Percentiles rank a stretch among this genome's conserved stretches.
These are phyloP conservation scores for Hypselothyrea guttata DNA, from an alignment of 2,888 invertebrate species.

Conservation along the genomic window DNA sequence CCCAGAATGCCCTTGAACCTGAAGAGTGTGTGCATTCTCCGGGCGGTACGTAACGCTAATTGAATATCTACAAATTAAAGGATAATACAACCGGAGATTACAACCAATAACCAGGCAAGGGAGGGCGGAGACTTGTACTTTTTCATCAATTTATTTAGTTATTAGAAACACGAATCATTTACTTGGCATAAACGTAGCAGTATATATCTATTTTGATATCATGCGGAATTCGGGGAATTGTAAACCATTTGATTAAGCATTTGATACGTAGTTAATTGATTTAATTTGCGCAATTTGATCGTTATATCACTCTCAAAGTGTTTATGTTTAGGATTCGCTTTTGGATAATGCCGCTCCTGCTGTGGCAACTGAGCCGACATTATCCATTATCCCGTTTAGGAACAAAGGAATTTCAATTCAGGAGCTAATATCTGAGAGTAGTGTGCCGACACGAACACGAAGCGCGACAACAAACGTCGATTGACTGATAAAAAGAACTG, in stretches of 20 bases:
- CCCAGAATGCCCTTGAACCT: constrained; percentile 78
- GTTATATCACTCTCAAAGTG: background rate
- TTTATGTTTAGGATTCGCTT: constrained; percentile 24
- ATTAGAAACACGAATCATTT: no score
- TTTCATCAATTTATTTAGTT: no score
- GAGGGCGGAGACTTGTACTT: no score
- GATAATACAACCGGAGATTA: constrained; percentile 55
- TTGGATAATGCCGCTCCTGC: constrained; percentile 21
- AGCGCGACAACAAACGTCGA: constrained; percentile 56
- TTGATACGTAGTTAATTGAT: no score
- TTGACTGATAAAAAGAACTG: constrained; percentile 75
- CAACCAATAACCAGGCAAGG: background rate
- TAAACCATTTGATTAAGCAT: no score
- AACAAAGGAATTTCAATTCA: constrained; percentile 6
- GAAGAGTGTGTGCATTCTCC: constrained; percentile 38
- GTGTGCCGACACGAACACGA: constrained; percentile 62
- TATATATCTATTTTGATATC: no score
- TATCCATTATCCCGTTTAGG: constrained; percentile 12
- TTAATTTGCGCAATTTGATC: no score
- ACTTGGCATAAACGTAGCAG: no score
- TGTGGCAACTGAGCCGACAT: constrained; percentile 15
- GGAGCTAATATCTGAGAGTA: constrained; percentile 7
- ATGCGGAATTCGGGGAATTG: no score
- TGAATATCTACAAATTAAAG: constrained; percentile 64
- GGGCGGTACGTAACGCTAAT: constrained; percentile 36